phyloP scores from a whole-genome alignment of 1,140 invertebrate genomes.

The Cotesia chilonis region DNA sequence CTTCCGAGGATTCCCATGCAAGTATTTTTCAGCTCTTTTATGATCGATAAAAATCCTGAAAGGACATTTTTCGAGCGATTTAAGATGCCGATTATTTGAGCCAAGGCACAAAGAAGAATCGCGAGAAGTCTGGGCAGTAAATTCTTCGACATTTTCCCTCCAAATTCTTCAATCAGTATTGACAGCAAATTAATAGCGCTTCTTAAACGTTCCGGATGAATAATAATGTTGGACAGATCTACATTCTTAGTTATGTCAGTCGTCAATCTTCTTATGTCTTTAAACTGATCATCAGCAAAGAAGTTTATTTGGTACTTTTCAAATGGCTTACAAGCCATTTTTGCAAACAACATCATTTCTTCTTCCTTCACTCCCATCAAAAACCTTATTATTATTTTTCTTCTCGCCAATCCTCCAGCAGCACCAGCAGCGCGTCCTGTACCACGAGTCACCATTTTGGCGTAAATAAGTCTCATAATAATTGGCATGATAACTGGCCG shows the following conservation, averaged over 20 bases:
- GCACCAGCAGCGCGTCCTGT: conserved; percentile 78
- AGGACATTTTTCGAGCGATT: conserved; percentile 67
- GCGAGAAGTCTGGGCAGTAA: conserved; percentile 77
- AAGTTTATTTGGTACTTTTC: conserved; percentile 70
- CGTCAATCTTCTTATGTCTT: conserved; percentile 62
- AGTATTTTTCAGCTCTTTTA: conserved; percentile 74
- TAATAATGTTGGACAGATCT: conserved; percentile 68
- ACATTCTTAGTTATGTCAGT: conserved; percentile 62
- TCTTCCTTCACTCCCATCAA: conserved; percentile 80
- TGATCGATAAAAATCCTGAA: conserved; percentile 69
- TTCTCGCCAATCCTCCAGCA: conserved; percentile 72
- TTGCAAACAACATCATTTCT: conserved; percentile 82
- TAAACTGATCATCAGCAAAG: conserved; percentile 45
- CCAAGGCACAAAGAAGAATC: conserved; percentile 76
- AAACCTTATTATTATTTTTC: conserved; percentile 84
- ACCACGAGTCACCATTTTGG: conserved; percentile 85
- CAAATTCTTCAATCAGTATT: conserved; percentile 86
- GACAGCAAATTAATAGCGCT: conserved; percentile 81
- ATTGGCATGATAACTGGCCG: conserved; percentile 80
- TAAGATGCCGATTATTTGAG: conserved; percentile 71
- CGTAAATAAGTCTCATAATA: conserved; percentile 86
- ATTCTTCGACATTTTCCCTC: conserved; percentile 74
- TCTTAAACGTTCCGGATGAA: conserved; percentile 77
- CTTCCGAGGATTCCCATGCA: conserved; percentile 71
- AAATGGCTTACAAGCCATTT: conserved; percentile 85